Evolutionary conservation across 2,888 invertebrate genomes (phyloP).

Genomic region (Oscheius sp.): DNA sequence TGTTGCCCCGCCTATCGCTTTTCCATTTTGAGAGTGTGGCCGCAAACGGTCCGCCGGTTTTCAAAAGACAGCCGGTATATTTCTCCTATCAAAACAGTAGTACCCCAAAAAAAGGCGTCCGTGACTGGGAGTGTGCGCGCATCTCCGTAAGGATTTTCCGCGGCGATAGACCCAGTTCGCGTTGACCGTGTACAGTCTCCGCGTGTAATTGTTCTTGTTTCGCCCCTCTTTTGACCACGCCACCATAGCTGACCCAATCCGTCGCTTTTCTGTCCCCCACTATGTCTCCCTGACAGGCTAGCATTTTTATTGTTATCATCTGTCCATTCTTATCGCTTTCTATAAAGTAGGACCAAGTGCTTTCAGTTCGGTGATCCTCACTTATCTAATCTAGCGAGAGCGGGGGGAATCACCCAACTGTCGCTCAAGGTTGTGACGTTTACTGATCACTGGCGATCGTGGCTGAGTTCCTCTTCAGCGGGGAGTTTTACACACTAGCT

Average conservation of each 20-base stretch:
- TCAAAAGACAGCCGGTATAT: neutral
- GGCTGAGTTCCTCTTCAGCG: conserved; percentile 22
- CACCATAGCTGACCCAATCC: conserved; percentile 11
- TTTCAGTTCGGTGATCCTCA: conserved; percentile 15
- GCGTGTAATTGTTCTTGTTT: conserved; percentile 35
- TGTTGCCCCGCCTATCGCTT: conserved; percentile 26
- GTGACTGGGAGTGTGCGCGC: neutral
- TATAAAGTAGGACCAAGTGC: conserved; percentile 11
- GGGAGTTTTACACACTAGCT: conserved; percentile 1
- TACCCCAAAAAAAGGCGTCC: neutral
- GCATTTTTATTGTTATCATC: conserved; percentile 23
- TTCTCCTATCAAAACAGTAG: neutral
- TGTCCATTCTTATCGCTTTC: conserved; percentile 5
- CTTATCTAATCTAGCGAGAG: conserved; percentile 21
- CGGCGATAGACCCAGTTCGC: conserved; percentile 30
- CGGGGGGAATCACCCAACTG: neutral
- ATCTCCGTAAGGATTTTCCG: neutral
- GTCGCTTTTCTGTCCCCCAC: neutral
- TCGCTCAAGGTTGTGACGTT: conserved; percentile 27
- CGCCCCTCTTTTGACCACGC: conserved; percentile 7
- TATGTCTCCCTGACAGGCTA: conserved; percentile 23
- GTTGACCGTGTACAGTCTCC: conserved; percentile 6
- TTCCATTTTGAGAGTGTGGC: neutral
- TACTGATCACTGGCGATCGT: conserved; percentile 1
- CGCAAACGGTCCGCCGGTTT: neutral